These are phyloP conservation scores for Suillia variegata DNA, from an alignment of 2,888 invertebrate species.

Conservation along the genomic window DNA sequence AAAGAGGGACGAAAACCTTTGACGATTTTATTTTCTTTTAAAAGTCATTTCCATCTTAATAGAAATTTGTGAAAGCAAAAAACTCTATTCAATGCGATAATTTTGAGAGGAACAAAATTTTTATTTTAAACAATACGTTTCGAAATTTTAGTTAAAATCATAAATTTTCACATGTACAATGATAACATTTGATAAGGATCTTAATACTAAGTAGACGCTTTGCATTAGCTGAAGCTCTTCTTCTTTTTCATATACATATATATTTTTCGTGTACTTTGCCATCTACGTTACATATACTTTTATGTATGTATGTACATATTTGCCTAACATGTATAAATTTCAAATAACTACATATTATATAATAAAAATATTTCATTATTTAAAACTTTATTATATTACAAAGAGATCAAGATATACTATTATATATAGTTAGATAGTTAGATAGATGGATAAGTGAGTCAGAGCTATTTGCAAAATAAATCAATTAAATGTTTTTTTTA, in stretches of 20 bases:
- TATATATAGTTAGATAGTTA: no score
- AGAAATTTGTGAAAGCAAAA: no score
- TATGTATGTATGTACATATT: constrained; percentile 3
- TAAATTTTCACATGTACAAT: neutral
- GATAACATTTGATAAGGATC: neutral
- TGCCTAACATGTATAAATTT: neutral
- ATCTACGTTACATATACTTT: no score
- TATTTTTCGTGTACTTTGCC: constrained; percentile 10
- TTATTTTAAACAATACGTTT: constrained; percentile 9
- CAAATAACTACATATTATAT: neutral
- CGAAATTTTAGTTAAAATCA: constrained; percentile 1
- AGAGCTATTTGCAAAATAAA: no score
- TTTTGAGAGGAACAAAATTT: constrained; percentile 13
- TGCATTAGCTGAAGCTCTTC: no score
- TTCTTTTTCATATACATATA: neutral
- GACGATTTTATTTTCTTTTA: no score
- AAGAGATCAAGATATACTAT: constrained; percentile 36
- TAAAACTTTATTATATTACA: constrained; percentile 28
- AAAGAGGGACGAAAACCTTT: no score
- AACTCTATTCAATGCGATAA: neutral
- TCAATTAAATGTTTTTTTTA: no score
- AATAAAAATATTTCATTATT: neutral
- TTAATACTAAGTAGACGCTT: neutral
- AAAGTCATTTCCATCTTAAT: no score
- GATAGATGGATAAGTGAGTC: no score